These are phyloP conservation scores for Geotrupes spiniger DNA, from an alignment of 2,888 invertebrate species.

Conservation along the genomic window DNA sequence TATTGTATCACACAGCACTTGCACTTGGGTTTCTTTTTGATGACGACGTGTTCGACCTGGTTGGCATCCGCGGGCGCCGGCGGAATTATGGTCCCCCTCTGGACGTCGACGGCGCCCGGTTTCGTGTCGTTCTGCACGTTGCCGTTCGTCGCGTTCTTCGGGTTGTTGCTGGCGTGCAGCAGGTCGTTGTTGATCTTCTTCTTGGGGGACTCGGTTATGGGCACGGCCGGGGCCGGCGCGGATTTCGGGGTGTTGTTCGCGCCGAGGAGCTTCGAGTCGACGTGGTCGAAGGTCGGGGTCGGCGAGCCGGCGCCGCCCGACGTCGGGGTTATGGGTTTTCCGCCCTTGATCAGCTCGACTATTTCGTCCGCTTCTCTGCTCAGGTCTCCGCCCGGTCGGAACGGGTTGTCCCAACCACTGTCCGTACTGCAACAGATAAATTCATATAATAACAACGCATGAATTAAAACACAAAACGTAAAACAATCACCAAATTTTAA, in stretches of 20 bases:
- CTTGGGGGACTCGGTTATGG: slow-evolving; percentile 48
- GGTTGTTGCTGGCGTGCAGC: slow-evolving; percentile 34
- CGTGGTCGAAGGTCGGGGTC: slow-evolving; percentile 54
- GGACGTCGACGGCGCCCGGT: slow-evolving; percentile 60
- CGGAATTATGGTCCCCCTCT: slow-evolving; percentile 67
- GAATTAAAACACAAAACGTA: too few relatives aligned
- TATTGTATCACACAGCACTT: slow-evolving; percentile 93
- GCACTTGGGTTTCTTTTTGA: slow-evolving; percentile 95
- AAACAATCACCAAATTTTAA: too few relatives aligned
- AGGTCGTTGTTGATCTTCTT: slow-evolving; percentile 32
- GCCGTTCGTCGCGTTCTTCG: slow-evolving; percentile 41
- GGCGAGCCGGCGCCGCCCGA: slow-evolving; percentile 58
- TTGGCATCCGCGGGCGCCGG: slow-evolving; percentile 67
- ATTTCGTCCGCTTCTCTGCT: slow-evolving; percentile 95
- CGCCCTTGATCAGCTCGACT: slow-evolving; percentile 89
- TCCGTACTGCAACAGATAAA: slow-evolving; percentile 70
- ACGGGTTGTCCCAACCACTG: slow-evolving; percentile 96
- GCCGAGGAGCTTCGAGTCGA: slow-evolving; percentile 42
- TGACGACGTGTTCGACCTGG: slow-evolving; percentile 87
- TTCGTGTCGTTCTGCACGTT: slow-evolving; percentile 52
- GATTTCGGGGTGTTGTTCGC: slow-evolving; percentile 16
- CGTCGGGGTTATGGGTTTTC: slow-evolving; percentile 79
- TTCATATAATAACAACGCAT: background rate
- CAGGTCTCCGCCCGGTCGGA: slow-evolving; percentile 93
- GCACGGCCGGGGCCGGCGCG: slow-evolving; percentile 33